Conservation (phyloP, 2,113 vertebrate genomes). For the Lepus timidus region DNA sequence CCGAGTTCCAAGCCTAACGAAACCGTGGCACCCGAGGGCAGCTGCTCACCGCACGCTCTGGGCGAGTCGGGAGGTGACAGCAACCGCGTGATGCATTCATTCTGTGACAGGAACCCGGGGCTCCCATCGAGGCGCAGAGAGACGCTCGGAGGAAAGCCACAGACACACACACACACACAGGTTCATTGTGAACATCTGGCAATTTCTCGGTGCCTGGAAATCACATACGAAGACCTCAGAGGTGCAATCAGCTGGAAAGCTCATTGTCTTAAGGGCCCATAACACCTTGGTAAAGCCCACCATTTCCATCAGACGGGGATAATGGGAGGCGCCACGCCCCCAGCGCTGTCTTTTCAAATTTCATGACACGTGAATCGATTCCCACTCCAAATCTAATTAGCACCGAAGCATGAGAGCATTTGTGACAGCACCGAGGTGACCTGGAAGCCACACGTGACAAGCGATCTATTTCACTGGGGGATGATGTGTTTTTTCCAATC, state of each 20-base stretch:
- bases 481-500: slow-evolving; percentile 58
- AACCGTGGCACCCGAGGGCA: slow-evolving; percentile 72
- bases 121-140: slow-evolving; percentile 18
- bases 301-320: slow-evolving; percentile 39
- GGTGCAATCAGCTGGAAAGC: background rate
- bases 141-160: background rate
- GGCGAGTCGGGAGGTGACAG: slow-evolving; percentile 61
- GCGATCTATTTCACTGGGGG: slow-evolving; percentile 22
- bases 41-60: slow-evolving; percentile 40
- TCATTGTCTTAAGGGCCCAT: slow-evolving; percentile 26
- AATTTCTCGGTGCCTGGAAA: background rate
- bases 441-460: slow-evolving; percentile 46
- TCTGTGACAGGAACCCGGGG: slow-evolving; percentile 21
- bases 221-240: background rate
- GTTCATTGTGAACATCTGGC: background rate
- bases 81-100: slow-evolving; percentile 66
- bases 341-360: slow-evolving; percentile 71
- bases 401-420: slow-evolving; percentile 55
- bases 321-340: background rate
- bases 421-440: slow-evolving; percentile 2
- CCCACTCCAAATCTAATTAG: slow-evolving; percentile 77
- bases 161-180: background rate
- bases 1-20: slow-evolving; percentile 69
- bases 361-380: slow-evolving; percentile 70
- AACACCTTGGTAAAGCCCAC: background rate